Evolutionary conservation across 2,888 invertebrate genomes (phyloP).

Genomic region (Tetranychus truncatus): DNA sequence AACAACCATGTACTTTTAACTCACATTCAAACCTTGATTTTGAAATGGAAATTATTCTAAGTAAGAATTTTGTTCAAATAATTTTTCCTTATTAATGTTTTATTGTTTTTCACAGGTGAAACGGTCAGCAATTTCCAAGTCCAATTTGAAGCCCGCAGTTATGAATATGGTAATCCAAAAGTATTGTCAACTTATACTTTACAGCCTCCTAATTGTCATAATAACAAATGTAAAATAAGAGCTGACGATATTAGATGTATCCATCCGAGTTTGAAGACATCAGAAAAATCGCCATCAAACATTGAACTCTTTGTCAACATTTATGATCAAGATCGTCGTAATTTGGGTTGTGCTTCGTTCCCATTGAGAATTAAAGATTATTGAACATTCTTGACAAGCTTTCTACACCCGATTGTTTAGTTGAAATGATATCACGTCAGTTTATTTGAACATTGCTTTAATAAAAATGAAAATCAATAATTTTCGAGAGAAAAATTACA

Average conservation of each 20-base stretch:
- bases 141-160: background rate
- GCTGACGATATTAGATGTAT: background rate
- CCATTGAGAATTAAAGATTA: background rate
- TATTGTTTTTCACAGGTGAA: background rate
- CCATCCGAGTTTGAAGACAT: background rate
- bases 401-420: too few species aligned
- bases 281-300: background rate
- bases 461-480: too few species aligned
- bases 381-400: background rate
- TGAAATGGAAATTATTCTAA: background rate
- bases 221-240: background rate
- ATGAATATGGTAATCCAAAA: background rate
- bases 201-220: background rate
- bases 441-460: too few species aligned
- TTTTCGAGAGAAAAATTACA: too few species aligned
- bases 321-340: slow-evolving; percentile 1
- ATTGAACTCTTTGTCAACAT: background rate
- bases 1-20: background rate
- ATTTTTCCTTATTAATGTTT: background rate
- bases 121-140: background rate
- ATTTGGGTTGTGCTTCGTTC: background rate
- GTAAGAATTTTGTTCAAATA: background rate
- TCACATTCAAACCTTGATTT: background rate
- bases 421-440: too few species aligned
- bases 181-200: background rate